phyloP scores from a whole-genome alignment of 2,113 vertebrate species.

The Oenanthe oenanthe region DNA sequence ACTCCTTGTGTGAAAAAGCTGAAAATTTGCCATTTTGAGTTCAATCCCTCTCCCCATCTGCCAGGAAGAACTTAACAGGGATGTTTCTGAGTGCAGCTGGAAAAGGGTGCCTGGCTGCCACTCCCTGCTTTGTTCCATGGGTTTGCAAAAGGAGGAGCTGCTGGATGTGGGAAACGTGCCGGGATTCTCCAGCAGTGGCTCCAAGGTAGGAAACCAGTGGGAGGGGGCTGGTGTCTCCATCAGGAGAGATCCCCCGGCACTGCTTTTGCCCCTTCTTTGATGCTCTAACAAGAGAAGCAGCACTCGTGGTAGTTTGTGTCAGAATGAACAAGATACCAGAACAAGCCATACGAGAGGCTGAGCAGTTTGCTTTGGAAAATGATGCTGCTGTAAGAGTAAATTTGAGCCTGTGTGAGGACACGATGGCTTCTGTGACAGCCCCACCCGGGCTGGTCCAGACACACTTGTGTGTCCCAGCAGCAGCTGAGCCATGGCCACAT shows the following conservation, averaged over 20 bases:
- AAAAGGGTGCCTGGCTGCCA: background rate
- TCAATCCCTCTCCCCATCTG: background rate
- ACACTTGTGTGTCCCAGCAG: background rate
- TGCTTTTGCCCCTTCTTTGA: background rate
- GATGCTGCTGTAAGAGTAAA: background rate
- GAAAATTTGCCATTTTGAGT: background rate
- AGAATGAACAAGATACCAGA: background rate
- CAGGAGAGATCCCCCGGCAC: background rate
- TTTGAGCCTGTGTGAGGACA: background rate
- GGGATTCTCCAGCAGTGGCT: background rate
- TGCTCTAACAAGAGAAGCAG: background rate
- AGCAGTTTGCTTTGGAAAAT: background rate
- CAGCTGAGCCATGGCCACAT: background rate
- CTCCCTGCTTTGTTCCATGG: background rate
- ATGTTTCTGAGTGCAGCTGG: background rate
- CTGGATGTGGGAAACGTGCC: background rate
- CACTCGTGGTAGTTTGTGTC: background rate
- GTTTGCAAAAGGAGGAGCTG: background rate
- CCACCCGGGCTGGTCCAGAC: background rate
- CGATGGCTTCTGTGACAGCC: background rate
- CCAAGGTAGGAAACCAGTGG: background rate
- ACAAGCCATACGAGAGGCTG: background rate
- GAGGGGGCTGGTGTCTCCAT: background rate
- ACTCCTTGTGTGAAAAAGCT: background rate
- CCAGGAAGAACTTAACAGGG: background rate